phyloP scores from a whole-genome alignment of 2,113 vertebrate species.

The Lophura nycthemera region DNA sequence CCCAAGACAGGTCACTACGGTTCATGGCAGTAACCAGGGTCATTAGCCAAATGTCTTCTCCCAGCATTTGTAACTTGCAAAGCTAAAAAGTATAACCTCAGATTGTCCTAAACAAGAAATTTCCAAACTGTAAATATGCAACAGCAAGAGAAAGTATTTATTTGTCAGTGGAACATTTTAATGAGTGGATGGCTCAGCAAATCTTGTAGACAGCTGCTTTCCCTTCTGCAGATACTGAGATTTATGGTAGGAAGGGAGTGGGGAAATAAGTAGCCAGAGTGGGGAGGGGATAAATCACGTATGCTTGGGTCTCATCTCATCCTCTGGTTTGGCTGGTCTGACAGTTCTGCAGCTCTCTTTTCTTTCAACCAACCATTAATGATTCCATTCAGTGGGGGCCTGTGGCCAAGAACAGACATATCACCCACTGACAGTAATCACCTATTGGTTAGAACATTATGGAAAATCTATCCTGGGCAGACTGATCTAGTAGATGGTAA shows the following conservation, averaged over 20 bases:
- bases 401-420: background rate
- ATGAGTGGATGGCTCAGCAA: constrained; percentile 64
- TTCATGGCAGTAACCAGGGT: background rate
- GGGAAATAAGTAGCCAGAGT: background rate
- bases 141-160: constrained; percentile 35
- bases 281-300: background rate
- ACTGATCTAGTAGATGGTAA: too few relatives aligned
- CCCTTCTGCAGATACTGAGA: constrained; percentile 11
- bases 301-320: background rate
- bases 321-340: background rate
- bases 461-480: background rate
- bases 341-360: background rate
- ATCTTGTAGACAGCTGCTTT: constrained; percentile 43
- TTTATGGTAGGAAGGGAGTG: constrained; percentile 10
- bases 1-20: background rate
- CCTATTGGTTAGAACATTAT: background rate
- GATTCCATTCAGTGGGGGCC: background rate
- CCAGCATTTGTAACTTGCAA: constrained; percentile 20
- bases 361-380: background rate
- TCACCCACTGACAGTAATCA: background rate
- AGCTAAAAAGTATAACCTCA: constrained; percentile 37
- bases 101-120: constrained; percentile 46
- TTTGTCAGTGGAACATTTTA: constrained; percentile 57
- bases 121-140: constrained; percentile 64
- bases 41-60: constrained; percentile 10